Conservation (phyloP, 2,888 invertebrate species). For the Drosophila helvetica region DNA sequence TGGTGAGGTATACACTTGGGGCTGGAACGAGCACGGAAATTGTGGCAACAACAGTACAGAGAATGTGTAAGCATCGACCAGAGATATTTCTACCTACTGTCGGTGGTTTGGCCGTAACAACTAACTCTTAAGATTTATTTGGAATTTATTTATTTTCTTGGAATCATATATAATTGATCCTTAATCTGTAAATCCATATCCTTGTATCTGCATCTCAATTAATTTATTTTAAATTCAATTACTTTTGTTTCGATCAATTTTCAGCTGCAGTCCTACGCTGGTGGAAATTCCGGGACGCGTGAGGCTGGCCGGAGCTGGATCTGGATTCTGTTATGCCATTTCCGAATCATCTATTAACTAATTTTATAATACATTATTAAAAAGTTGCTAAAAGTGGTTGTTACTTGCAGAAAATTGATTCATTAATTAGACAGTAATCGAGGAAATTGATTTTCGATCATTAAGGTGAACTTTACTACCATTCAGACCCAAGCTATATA, state of each 20-base stretch:
- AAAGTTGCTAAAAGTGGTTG: background rate
- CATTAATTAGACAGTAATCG: too few relatives aligned
- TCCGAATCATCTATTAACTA: conserved; percentile 30
- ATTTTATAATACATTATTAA: conserved; percentile 1
- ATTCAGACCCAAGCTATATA: too few relatives aligned
- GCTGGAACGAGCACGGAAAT: conserved; percentile 96
- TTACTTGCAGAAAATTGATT: too few relatives aligned
- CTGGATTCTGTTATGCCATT: conserved; percentile 83
- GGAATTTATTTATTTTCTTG: too few relatives aligned
- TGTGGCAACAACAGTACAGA: conserved; percentile 88
- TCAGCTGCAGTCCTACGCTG: conserved; percentile 75
- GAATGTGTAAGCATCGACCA: conserved; percentile 76
- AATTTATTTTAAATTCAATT: background rate
- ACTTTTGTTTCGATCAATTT: conserved; percentile 8
- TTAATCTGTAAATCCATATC: too few relatives aligned
- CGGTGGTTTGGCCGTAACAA: too few relatives aligned
- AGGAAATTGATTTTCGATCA: too few relatives aligned
- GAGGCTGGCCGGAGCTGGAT: conserved; percentile 80
- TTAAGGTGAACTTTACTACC: too few relatives aligned
- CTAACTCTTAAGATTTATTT: too few relatives aligned
- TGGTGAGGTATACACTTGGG: conserved; percentile 90
- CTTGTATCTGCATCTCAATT: background rate
- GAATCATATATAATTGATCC: too few relatives aligned
- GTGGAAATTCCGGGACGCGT: conserved; percentile 74
- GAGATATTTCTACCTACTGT: too few relatives aligned